Base-by-base conservation (phyloP, 2,113 vertebrate genomes). In the Oncorhynchus tshawytscha region DNA sequence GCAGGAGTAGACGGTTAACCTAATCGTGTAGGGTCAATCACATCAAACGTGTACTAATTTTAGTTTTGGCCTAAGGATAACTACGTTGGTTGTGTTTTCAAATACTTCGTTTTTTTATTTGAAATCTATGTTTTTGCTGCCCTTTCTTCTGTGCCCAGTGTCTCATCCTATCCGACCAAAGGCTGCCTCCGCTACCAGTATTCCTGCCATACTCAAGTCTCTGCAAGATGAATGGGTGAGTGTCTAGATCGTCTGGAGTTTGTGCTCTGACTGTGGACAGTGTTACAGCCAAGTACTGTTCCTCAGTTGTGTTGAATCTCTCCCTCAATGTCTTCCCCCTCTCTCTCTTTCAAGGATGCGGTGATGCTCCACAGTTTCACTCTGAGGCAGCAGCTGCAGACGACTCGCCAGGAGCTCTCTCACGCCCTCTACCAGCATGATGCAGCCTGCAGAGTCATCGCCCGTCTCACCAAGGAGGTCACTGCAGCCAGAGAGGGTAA, bases 311-410 rank as follows among this genome's bases (percentile, higher is more conserved):
- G 2, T 6, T 69, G 3, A 67, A 16, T 4, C n/a, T 22, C 59
- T 16, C 11, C 49, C 12, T 34, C 18, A 2, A n/a, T 4, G 34
- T 20, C 81, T 39, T 78, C 4, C 75, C 59, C n/a, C 39, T 45
- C 39, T 45, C 34, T 7, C 74, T 22, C 18, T 62, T 22, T 62
- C 59, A 62, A 99, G 98, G 98, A 99, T 0, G 98, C 98, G 0
- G 98, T 99, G 74, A 99, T 99, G 98, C 93, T 99, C 74, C 96
- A 99, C 88, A 99, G 97, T 84, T 99, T 99, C 89, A 98, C 97
- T 0, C 93, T 99, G 70, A 92, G 97, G 27, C 98, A 99, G 91
- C 98, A 99, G 93, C 91, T 99, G 80, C 98, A 99, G 90, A 99
- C 98, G 0, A 98, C 98, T 0, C 96, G 98, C 49, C 98, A 99